Percentiles rank a stretch among this genome's conserved stretches.
Evolutionary conservation across 2,113 vertebrate species (phyloP).

Genomic region (Nothoprocta pentlandii): DNA sequence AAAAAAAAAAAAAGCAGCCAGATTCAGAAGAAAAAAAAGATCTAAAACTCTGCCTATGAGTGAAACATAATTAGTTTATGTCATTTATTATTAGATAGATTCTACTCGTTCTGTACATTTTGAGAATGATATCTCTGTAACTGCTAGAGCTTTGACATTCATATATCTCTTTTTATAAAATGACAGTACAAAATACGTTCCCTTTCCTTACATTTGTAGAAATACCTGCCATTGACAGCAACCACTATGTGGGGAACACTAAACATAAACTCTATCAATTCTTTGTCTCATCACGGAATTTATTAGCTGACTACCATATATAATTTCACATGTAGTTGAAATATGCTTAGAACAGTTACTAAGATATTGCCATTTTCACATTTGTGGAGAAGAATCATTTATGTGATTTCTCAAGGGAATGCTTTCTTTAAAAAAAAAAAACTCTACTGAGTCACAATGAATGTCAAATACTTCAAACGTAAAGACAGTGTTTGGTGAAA

Average conservation of each 20-base stretch:
- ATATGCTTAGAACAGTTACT: conserved; percentile 30
- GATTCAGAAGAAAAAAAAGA: neutral
- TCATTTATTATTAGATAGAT: neutral
- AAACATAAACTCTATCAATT: neutral
- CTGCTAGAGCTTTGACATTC: neutral
- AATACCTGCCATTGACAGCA: neutral
- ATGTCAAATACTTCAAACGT: conserved; percentile 75
- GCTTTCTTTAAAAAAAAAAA: conserved; percentile 45
- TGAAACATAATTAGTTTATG: neutral
- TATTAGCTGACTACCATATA: conserved; percentile 28
- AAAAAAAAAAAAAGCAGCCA: neutral
- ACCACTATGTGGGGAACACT: neutral
- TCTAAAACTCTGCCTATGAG: neutral
- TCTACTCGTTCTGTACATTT: neutral
- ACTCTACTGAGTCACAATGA: conserved; percentile 57
- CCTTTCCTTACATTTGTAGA: conserved; percentile 16
- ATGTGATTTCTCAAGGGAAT: conserved; percentile 74
- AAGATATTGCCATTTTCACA: conserved; percentile 38
- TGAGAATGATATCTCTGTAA: neutral
- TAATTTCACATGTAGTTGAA: conserved; percentile 15
- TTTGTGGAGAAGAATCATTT: conserved; percentile 46
- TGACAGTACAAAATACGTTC: neutral
- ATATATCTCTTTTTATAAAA: neutral
- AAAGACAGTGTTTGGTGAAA: conserved; percentile 60
- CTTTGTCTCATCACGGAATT: neutral